Conservation (phyloP, 1,140 invertebrate genomes). For the Polypedilum pembai region DNA sequence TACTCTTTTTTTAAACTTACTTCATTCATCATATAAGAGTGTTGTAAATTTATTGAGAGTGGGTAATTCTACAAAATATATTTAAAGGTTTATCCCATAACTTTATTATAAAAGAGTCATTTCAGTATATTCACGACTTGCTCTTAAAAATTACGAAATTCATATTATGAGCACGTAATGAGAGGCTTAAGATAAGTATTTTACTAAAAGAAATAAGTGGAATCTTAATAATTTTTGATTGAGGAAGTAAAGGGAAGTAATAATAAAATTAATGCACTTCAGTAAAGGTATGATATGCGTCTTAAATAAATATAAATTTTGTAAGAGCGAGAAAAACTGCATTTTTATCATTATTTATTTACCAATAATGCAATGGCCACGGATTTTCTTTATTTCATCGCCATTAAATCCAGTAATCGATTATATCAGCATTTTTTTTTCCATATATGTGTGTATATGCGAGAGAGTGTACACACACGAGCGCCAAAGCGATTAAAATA, state of each 20-base stretch:
- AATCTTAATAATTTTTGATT: not conserved
- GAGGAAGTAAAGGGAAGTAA: not conserved
- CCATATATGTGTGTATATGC: not conserved
- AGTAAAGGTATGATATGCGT: not conserved
- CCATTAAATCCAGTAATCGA: slow-evolving; percentile 12
- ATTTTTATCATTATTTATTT: slow-evolving; percentile 1
- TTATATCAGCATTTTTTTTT: not conserved
- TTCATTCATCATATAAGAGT: not conserved
- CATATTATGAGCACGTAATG: slow-evolving; percentile 17
- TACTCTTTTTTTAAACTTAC: not conserved
- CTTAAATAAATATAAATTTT: not conserved
- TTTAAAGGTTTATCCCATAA: too few relatives aligned
- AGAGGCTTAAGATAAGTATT: slow-evolving; percentile 12
- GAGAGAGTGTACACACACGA: not conserved
- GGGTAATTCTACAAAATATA: too few relatives aligned
- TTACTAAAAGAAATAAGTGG: not conserved
- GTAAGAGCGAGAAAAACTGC: not conserved
- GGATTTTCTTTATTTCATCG: not conserved
- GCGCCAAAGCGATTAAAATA: slow-evolving; percentile 2
- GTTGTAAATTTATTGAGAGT: too few relatives aligned
- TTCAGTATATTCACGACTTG: not conserved
- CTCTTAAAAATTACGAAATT: not conserved
- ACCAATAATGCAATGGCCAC: not conserved
- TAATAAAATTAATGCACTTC: not conserved
- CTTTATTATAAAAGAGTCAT: too few relatives aligned